Evolutionary conservation across 1,140 invertebrate genomes (phyloP).

Genomic region (Metaphire vulgaris): DNA sequence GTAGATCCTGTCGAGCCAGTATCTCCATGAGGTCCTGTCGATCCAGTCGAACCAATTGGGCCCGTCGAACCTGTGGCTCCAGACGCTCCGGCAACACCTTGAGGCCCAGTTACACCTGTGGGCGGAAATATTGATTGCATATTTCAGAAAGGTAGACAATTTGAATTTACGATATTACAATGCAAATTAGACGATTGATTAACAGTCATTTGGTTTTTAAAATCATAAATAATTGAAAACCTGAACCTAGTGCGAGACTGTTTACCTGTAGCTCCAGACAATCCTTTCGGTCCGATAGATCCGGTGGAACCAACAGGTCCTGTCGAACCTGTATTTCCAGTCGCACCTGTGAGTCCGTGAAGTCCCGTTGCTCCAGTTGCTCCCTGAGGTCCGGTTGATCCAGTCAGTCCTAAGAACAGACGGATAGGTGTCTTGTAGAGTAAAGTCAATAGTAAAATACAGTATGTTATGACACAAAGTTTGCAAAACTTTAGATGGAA

Average conservation of each 20-base stretch:
- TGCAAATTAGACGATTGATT: too few relatives aligned
- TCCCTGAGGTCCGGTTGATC: conserved; percentile 29
- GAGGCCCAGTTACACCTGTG: conserved; percentile 46
- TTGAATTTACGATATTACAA: too few relatives aligned
- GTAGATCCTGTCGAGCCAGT: conserved; percentile 56
- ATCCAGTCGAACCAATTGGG: neutral
- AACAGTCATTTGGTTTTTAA: too few relatives aligned
- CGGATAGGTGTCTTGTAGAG: too few relatives aligned
- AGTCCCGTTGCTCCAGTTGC: conserved; percentile 20
- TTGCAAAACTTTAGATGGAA: too few relatives aligned
- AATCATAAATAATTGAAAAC: too few relatives aligned
- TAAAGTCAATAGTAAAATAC: too few relatives aligned
- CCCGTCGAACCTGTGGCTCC: conserved; percentile 17
- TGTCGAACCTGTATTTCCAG: conserved; percentile 43
- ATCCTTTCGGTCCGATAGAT: conserved; percentile 45
- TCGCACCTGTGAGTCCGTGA: conserved; percentile 17
- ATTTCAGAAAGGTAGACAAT: too few relatives aligned
- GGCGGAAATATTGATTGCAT: too few relatives aligned
- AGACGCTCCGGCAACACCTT: conserved; percentile 53
- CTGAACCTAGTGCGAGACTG: too few relatives aligned
- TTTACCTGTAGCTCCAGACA: conserved; percentile 41
- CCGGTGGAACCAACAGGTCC: conserved; percentile 47
- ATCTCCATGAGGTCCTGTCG: conserved; percentile 9
- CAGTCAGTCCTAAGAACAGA: conserved; percentile 25
- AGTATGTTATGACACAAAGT: too few relatives aligned